Percentiles rank a stretch among this genome's conserved stretches.
These are phyloP conservation scores for Tautogolabrus adspersus DNA, from an alignment of 2,113 vertebrate species.

Conservation along the genomic window DNA sequence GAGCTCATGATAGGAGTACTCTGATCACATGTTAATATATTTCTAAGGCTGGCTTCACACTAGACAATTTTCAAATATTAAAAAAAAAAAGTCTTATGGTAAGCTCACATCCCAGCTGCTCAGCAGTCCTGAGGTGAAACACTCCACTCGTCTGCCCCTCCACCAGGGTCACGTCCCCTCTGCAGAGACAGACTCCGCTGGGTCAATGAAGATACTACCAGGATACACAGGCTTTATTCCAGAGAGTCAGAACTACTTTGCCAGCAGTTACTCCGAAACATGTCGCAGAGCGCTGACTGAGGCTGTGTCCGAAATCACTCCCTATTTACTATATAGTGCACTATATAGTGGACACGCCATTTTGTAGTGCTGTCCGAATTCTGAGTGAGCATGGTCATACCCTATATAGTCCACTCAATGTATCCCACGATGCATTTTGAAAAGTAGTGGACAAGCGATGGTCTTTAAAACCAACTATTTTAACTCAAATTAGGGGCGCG, in stretches of 20 bases:
- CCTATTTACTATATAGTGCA: too few species aligned
- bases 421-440: too few species aligned
- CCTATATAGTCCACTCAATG: too few species aligned
- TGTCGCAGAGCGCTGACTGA: constrained; percentile 76
- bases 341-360: too few species aligned
- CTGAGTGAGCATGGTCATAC: too few species aligned
- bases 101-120: constrained; percentile 80
- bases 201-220: constrained; percentile 73
- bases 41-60: constrained; percentile 4
- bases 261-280: constrained; percentile 77
- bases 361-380: too few species aligned
- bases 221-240: constrained; percentile 87
- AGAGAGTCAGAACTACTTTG: constrained; percentile 81
- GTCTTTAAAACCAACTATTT: too few species aligned
- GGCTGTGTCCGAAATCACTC: too few species aligned
- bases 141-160: constrained; percentile 73
- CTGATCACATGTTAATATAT: constrained; percentile 55
- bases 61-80: too few species aligned
- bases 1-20: constrained; percentile 48
- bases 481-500: too few species aligned
- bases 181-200: not conserved
- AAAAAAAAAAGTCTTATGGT: constrained; percentile 75
- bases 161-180: constrained; percentile 40
- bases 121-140: constrained; percentile 65
- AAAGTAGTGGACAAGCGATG: too few species aligned